Evolutionary conservation across 2,888 invertebrate species (phyloP), one percentile per base, ranked within the genome.

Genomic region (Gandaritis pyraliata): DNA sequence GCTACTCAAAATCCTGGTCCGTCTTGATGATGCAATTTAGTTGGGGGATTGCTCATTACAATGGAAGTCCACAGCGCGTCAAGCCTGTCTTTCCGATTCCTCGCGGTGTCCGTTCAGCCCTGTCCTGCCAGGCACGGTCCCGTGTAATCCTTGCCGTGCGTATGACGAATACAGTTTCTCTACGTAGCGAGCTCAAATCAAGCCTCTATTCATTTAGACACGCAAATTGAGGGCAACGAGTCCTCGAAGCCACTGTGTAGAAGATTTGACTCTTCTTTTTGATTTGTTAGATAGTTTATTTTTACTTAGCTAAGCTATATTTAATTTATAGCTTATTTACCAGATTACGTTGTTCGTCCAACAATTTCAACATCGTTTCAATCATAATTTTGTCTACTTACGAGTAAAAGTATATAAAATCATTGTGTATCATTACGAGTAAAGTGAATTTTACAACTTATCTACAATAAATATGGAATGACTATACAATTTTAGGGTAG

Each of bases 1-100:
- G 72, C 85, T 83, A 75, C 71, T 8, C 70, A 75, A 72, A 77
- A 50, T 77, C 77, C 73, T 64, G 65, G 61, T 66, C 66, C 11
- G 16, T 64, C 65, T 29, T 29, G 46, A 57, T 43, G 51, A 39
- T 23, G 63, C 51, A 47, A 47, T 41, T 33, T 51, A 15, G n/a
- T 7, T 29, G 52, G 58, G 36, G 41, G 15, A 8, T 58, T 47
- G 58, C 58, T 41, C 45, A 58, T 46, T 54, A 23, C 55, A 43
- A 16, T 43, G 29, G 58, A 36, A 45, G 36, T 12, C 51, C 3
- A 3, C 49, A 58, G 61, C 30, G 60, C 50, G 39, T 11, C 10
- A 30, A 18, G 36, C 50, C 55, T 48, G 30, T 4, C 58, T 45
- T 33, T 53, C 53, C 41, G 36, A 56, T 15, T 29, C 51, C 63